A percentile compares a stretch with the other conserved stretches of the same genome.
Conservation (phyloP, 2,797 vertebrate species). For the Hydrolagus colliei region DNA sequence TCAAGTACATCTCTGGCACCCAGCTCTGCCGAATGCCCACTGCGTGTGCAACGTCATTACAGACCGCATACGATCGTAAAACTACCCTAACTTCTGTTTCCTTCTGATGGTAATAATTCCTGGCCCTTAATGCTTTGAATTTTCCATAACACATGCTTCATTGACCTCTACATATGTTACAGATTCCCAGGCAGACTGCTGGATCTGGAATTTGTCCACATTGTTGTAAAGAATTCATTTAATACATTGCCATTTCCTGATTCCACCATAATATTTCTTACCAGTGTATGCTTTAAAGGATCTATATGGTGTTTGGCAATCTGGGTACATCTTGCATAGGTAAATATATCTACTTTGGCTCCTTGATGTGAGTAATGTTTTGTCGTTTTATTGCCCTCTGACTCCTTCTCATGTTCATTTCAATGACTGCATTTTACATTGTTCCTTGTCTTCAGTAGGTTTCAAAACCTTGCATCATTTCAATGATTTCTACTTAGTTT, state of each 20-base stretch:
- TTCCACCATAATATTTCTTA: background rate
- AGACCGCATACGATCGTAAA: too few relatives aligned
- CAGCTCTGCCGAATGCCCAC: too few relatives aligned
- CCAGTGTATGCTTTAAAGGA: background rate
- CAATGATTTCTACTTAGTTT: background rate
- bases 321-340: background rate
- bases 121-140: background rate
- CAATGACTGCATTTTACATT: background rate
- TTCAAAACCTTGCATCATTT: background rate
- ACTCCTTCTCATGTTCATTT: background rate
- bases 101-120: too few relatives aligned
- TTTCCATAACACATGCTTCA: background rate
- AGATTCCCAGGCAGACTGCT: slow-evolving; percentile 2
- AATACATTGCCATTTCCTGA: slow-evolving; percentile 22
- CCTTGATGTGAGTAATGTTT: background rate
- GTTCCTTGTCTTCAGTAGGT: background rate
- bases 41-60: too few relatives aligned
- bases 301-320: background rate
- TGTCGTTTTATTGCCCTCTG: background rate
- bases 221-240: background rate
- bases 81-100: too few relatives aligned
- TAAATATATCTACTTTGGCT: background rate
- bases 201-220: slow-evolving; percentile 10
- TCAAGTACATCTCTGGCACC: too few relatives aligned
- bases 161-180: slow-evolving; percentile 23